These are phyloP conservation scores for Montipora foliosa DNA, from an alignment of 64 coral and sea anemone genomes.

Conservation along the genomic window DNA sequence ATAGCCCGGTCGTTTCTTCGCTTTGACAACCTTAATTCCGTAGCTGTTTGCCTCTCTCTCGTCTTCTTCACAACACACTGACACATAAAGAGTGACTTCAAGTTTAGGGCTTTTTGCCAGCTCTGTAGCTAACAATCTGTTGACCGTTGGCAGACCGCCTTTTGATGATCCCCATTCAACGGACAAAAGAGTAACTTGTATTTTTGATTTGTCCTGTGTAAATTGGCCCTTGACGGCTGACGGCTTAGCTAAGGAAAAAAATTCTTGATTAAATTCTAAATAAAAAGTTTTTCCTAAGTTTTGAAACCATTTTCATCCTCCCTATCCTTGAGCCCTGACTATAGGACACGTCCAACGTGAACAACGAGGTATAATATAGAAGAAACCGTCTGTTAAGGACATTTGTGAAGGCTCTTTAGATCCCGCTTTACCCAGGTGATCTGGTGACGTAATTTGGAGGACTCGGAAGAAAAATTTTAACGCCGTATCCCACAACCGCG, in stretches of 20 bases:
- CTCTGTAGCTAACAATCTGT: slow-evolving; percentile 17
- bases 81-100: not conserved
- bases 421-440: too few species aligned
- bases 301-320: too few species aligned
- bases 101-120: not conserved
- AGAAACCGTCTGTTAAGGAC: too few species aligned
- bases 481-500: too few species aligned
- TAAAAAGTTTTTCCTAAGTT: not conserved
- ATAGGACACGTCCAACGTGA: too few species aligned
- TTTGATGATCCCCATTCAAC: slow-evolving; percentile 28
- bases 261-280: not conserved
- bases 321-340: too few species aligned
- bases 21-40: not conserved
- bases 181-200: slow-evolving; percentile 1
- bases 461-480: too few species aligned
- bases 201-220: not conserved
- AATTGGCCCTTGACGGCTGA: too few species aligned
- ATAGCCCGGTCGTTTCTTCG: slow-evolving; percentile 12
- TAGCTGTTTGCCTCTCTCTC: not conserved
- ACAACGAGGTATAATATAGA: too few species aligned
- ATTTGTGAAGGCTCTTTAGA: too few species aligned
- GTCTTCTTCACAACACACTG: slow-evolving; percentile 22
- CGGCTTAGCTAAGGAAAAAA: not conserved
- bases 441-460: too few species aligned
- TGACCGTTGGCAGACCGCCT: slow-evolving; percentile 6